Evolutionary conservation across 2,797 vertebrate genomes (phyloP), one percentile per base, ranked within the genome.

Genomic region (Sarcophilus harrisii): DNA sequence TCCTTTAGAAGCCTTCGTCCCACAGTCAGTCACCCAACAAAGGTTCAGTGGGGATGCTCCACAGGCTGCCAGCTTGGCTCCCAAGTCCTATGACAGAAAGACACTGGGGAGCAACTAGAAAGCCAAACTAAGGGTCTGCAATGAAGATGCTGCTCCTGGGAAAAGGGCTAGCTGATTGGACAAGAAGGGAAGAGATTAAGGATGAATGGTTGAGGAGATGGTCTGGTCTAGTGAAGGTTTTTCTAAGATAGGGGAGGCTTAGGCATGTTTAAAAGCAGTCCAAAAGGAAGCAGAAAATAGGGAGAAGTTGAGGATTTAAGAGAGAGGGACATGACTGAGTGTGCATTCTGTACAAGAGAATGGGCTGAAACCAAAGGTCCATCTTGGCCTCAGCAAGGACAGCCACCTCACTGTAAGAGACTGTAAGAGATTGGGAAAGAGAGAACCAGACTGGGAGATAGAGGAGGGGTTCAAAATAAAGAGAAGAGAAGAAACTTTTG

Each of bases 41-140:
- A 28, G 21, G 12, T 1, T 45, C 18, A 60, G 21, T 14, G 13
- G 58, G 28, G 28, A 27, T 2, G 58, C n/a, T 59, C 91, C 13
- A 52, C 24, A 66, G 90, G 93, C 91, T 54, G 93, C 90, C 21
- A 95, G 45, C 89, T 93, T 81, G 6, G 38, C 89, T 93, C 49
- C 57, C 38, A 62, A 87, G 60, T 24, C 91, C 24, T 57, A 32
- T 52, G 45, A 66, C 28, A 95, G 38, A n/a, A n/a, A n/a, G n/a
- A 87, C 9, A 21, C 21, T 66, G 5, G 45, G 30, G 89, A 93
- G 59, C 58, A 12, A 92, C 32, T 0, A 73, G 38, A 87, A 66
- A 58, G 16, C 21, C 62, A 90, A 30, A 90, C 55, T 54, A 92
- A 62, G 89, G 52, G 66, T 28, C n/a, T 92, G 45, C 28, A 58